Percentiles rank a stretch among this genome's conserved stretches.
Evolutionary conservation across 2,113 vertebrate genomes (phyloP).

Genomic region (Ciconia boyciana): DNA sequence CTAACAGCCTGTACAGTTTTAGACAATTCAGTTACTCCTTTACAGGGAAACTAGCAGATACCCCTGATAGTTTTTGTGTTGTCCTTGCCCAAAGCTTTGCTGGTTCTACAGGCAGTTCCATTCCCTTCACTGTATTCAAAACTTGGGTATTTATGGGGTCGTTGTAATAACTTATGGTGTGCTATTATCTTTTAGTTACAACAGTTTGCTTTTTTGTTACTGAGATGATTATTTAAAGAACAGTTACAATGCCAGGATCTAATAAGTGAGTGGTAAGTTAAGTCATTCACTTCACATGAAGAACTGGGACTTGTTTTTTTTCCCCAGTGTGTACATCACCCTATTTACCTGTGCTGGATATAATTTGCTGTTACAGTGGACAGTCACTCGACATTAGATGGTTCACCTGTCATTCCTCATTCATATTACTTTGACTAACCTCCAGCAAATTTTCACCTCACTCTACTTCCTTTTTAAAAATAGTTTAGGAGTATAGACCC

Average conservation of each 20-base stretch:
- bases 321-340: not conserved
- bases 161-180: not conserved
- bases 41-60: not conserved
- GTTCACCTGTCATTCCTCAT: not conserved
- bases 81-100: not conserved
- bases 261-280: not conserved
- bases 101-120: not conserved
- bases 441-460: not conserved
- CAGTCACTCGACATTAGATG: not conserved
- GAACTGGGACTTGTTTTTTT: not conserved
- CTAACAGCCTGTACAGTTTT: not conserved
- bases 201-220: not conserved
- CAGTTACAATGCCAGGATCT: not conserved
- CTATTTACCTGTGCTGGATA: not conserved
- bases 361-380: not conserved
- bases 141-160: not conserved
- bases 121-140: not conserved
- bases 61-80: not conserved
- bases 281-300: not conserved
- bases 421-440: not conserved
- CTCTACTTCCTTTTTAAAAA: not conserved
- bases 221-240: not conserved
- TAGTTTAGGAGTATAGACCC: not conserved
- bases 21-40: not conserved
- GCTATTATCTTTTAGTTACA: not conserved